Base-by-base conservation (phyloP, 2,113 vertebrate species). In the Lamprotornis superbus region DNA sequence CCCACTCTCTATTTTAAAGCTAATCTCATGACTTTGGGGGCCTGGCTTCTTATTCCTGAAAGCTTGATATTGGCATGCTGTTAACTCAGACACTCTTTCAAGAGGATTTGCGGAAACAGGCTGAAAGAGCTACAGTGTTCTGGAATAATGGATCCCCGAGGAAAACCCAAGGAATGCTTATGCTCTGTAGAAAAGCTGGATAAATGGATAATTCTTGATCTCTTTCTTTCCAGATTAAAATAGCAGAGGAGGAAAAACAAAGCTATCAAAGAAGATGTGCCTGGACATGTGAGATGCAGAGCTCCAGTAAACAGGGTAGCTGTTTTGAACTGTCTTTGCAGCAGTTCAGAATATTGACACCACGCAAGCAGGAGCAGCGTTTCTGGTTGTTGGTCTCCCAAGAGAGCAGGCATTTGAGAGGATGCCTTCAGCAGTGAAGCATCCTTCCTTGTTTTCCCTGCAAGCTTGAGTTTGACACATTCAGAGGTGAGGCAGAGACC, bases 171-270 rank as follows among this genome's bases (percentile, higher is more conserved):
- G 70, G 84, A 94, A 93, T 88, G 67, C 84, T 90, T 95, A 80
- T 2, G 18, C 59, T 80, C 63, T 57, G 70, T 91, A 87, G 87
- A 91, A 95, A 95, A 85, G 63, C 78, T 70, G 50, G 68, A 42
- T 77, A 83, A 88, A 94, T 65, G 75, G 87, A 83, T 96, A 91
- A 73, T 30, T 31, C 42, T 77, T 80, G 84, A 84, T 89, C 77
- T 93, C 91, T 69, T 94, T 69, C 81, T 91, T 87, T 95, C 49
- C 71, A 90, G 68, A 91, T 67, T 94, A 94, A 91, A 95, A 59
- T 47, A 90, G 61, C 82, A 93, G 87, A 70, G 50, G 31, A 89
- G 8, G n/a, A 30, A 63, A 85, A 92, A 78, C 42, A 79, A 93
- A 57, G 1, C 33, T 12, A 30, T 59, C 63, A 70, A 70, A 70